These are phyloP conservation scores for Drosophila jambulina DNA, from an alignment of 1,140 invertebrate genomes.

Conservation along the genomic window DNA sequence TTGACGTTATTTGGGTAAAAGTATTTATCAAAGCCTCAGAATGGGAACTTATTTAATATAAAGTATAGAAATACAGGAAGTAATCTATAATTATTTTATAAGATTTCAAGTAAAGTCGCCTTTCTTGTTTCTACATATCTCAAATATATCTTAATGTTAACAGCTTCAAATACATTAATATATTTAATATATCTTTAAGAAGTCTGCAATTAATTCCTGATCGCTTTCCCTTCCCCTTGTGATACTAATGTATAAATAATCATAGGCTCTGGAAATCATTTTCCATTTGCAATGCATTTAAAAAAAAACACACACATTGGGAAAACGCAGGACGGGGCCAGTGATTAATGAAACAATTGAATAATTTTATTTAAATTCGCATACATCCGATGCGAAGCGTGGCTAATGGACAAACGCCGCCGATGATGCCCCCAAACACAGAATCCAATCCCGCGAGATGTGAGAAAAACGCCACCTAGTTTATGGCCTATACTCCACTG, in stretches of 20 bases:
- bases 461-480: slow-evolving; percentile 80
- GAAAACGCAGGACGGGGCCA: slow-evolving; percentile 29
- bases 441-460: slow-evolving; percentile 45
- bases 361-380: slow-evolving; percentile 84
- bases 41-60: background rate
- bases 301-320: slow-evolving; percentile 1
- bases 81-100: background rate
- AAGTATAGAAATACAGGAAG: no score
- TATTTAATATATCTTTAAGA: background rate
- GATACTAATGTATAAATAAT: slow-evolving; percentile 40
- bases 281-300: slow-evolving; percentile 53
- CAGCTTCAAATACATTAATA: no score
- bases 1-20: background rate
- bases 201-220: no score
- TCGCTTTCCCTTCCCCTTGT: background rate
- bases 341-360: slow-evolving; percentile 77
- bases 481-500: slow-evolving; percentile 30
- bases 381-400: slow-evolving; percentile 78
- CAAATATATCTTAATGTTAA: background rate
- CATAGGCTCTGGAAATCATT: slow-evolving; percentile 49
- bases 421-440: slow-evolving; percentile 41
- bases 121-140: background rate
- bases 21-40: background rate
- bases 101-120: background rate
- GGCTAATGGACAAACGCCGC: slow-evolving; percentile 72